phyloP scores from a whole-genome alignment of 2,888 invertebrate genomes.

The Xylota segnis region DNA sequence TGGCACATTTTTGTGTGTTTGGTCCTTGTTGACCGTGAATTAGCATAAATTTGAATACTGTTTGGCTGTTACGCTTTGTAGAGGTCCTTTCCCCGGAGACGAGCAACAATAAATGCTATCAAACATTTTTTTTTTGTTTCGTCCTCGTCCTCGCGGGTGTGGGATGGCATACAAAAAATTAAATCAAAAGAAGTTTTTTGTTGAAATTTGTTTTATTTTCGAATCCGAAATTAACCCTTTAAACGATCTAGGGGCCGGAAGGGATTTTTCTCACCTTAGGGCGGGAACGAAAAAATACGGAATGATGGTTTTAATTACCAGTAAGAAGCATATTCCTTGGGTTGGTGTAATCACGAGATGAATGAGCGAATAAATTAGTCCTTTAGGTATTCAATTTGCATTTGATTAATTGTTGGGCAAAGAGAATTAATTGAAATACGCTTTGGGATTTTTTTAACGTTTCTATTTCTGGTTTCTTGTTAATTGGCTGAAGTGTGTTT shows the following conservation, averaged over 20 bases:
- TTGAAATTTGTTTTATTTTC: slow-evolving; percentile 18
- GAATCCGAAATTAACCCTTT: slow-evolving; percentile 43
- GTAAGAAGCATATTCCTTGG: slow-evolving; percentile 9
- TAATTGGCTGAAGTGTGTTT: neutral
- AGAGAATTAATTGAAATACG: slow-evolving; percentile 10
- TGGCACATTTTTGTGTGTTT: slow-evolving; percentile 69
- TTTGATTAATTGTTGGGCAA: slow-evolving; percentile 26
- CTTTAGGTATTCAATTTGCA: slow-evolving; percentile 28
- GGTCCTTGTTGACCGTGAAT: slow-evolving; percentile 47
- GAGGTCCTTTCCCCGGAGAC: slow-evolving; percentile 7
- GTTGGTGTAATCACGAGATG: slow-evolving; percentile 4
- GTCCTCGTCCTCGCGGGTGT: neutral
- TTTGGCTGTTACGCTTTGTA: slow-evolving; percentile 22
- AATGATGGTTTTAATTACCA: slow-evolving; percentile 28
- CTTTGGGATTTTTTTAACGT: slow-evolving; percentile 2
- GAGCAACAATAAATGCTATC: slow-evolving; percentile 38
- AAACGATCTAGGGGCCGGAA: slow-evolving; percentile 49
- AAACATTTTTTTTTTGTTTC: slow-evolving; percentile 11
- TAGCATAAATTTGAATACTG: slow-evolving; percentile 69
- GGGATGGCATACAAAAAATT: neutral
- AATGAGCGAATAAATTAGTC: slow-evolving; percentile 16
- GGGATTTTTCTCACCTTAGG: slow-evolving; percentile 43
- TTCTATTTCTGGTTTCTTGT: neutral
- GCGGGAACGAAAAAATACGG: slow-evolving; percentile 2
- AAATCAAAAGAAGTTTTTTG: slow-evolving; percentile 28